Evolutionary conservation across 1,140 invertebrate species (phyloP).

Genomic region (Drosophila nasuta): DNA sequence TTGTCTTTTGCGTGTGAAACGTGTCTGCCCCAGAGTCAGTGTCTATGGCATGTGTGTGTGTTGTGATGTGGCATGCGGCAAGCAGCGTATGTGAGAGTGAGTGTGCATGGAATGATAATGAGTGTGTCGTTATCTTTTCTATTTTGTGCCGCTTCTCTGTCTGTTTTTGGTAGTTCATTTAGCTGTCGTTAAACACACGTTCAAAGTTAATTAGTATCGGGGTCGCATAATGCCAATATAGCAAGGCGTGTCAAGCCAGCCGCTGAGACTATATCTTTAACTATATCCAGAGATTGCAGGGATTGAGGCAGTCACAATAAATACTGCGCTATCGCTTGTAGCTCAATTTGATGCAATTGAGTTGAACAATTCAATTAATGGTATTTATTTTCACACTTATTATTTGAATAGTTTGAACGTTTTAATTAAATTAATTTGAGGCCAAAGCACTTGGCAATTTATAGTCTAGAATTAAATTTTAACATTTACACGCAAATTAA

Average conservation of each 20-base stretch:
- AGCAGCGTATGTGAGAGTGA: neutral
- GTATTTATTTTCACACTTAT: conserved; percentile 37
- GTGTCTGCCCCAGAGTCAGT: conserved; percentile 20
- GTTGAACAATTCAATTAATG: conserved; percentile 24
- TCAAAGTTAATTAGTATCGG: conserved; percentile 62
- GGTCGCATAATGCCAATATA: neutral
- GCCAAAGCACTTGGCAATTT: conserved; percentile 28
- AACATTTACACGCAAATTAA: conserved; percentile 11
- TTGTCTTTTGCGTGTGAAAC: conserved; percentile 35
- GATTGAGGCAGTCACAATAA: neutral
- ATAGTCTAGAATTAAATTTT: conserved; percentile 28
- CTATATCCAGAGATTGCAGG: neutral
- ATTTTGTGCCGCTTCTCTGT: conserved; percentile 46
- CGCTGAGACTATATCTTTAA: no score
- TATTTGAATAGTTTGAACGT: conserved; percentile 35
- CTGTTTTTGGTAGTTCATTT: conserved; percentile 79
- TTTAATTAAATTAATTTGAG: conserved; percentile 49
- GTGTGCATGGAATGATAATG: conserved; percentile 49
- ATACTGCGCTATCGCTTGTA: neutral
- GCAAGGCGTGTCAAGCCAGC: neutral
- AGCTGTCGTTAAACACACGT: conserved; percentile 77
- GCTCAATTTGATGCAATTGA: conserved; percentile 14
- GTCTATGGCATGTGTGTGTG: conserved; percentile 8
- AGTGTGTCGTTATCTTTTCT: conserved; percentile 69
- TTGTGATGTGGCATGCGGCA: conserved; percentile 1